phyloP scores from a whole-genome alignment of 1,140 invertebrate genomes.

The Glomeris maerens region DNA sequence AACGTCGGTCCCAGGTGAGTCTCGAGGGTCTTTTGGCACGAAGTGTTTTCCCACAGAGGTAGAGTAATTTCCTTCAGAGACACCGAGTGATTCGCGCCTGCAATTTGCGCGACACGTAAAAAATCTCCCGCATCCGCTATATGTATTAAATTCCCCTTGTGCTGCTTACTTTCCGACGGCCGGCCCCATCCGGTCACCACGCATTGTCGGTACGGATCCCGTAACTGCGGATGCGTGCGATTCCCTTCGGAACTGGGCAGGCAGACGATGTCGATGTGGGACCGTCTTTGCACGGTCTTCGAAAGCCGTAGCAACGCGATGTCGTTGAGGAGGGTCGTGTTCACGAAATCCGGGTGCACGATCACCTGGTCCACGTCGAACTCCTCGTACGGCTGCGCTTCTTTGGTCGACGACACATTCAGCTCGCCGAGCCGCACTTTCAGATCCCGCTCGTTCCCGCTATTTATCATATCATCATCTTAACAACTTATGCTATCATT shows the following conservation, averaged over 20 bases:
- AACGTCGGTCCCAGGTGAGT: slow-evolving; percentile 32
- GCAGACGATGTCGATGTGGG: slow-evolving; percentile 34
- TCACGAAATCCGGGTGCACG: slow-evolving; percentile 25
- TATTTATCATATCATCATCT: too few species aligned
- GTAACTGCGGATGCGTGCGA: too few species aligned
- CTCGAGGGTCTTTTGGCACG: slow-evolving; percentile 30
- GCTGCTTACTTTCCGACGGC: slow-evolving; percentile 29
- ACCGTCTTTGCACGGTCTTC: slow-evolving; percentile 23
- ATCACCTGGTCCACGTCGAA: slow-evolving; percentile 19
- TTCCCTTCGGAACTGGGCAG: slow-evolving; percentile 24
- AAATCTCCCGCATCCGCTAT: slow-evolving; percentile 1
- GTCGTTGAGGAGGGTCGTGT: slow-evolving; percentile 31
- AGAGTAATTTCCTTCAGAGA: slow-evolving; percentile 35
- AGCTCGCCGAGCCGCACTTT: slow-evolving; percentile 37
- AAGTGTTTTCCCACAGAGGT: slow-evolving; percentile 31
- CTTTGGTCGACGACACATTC: slow-evolving; percentile 29
- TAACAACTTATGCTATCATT: too few species aligned
- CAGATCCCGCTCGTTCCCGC: too few species aligned
- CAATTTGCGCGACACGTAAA: not conserved
- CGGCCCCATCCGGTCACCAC: slow-evolving; percentile 45
- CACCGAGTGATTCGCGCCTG: slow-evolving; percentile 31
- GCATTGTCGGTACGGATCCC: too few species aligned
- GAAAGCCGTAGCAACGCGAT: slow-evolving; percentile 32
- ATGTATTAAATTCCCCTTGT: slow-evolving; percentile 3
- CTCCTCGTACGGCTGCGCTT: slow-evolving; percentile 20